A percentile compares a stretch with the other conserved stretches of the same genome.
These are phyloP conservation scores for Rhopilema esculentum DNA, from an alignment of 30 jellyfish, hydroid and myxozoan species.

Conservation along the genomic window DNA sequence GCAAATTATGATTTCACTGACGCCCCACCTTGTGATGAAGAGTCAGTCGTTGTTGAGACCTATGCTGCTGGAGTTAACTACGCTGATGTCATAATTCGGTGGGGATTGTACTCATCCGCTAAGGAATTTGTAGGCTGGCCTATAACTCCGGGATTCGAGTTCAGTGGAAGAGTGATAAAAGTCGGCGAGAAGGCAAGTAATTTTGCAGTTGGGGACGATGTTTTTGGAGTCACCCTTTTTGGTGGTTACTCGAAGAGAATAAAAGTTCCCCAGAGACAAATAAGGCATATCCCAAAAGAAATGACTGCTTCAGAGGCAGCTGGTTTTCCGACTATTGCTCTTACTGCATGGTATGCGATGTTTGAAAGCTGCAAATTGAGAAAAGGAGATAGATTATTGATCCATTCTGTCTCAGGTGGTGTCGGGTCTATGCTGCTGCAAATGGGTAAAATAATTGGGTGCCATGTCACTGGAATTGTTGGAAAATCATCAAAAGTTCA, in stretches of 20 bases:
- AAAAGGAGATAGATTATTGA: slow-evolving; percentile 64
- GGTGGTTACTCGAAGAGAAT: slow-evolving; percentile 84
- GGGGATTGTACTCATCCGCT: slow-evolving; percentile 88
- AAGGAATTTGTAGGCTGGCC: slow-evolving; percentile 95
- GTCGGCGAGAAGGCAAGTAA: slow-evolving; percentile 81
- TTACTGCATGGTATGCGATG: slow-evolving; percentile 94
- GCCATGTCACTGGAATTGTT: slow-evolving; percentile 92
- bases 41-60: slow-evolving; percentile 58
- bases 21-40: slow-evolving; percentile 37
- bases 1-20: slow-evolving; percentile 71
- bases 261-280: slow-evolving; percentile 72
- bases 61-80: slow-evolving; percentile 85
- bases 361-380: slow-evolving; percentile 87
- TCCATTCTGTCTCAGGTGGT: slow-evolving; percentile 97
- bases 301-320: slow-evolving; percentile 83
- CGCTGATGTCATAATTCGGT: slow-evolving; percentile 81
- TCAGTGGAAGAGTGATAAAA: slow-evolving; percentile 76
- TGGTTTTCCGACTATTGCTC: slow-evolving; percentile 85
- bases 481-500: slow-evolving; percentile 82
- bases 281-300: slow-evolving; percentile 67
- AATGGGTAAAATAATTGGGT: slow-evolving; percentile 82
- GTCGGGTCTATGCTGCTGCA: slow-evolving; percentile 94
- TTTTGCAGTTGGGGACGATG: slow-evolving; percentile 82
- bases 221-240: slow-evolving; percentile 84
- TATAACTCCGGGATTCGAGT: slow-evolving; percentile 96